Evolutionary conservation across 1,140 invertebrate species (phyloP), one percentile per base, ranked within the genome.

Genomic region (Trigoniulus corallinus): DNA sequence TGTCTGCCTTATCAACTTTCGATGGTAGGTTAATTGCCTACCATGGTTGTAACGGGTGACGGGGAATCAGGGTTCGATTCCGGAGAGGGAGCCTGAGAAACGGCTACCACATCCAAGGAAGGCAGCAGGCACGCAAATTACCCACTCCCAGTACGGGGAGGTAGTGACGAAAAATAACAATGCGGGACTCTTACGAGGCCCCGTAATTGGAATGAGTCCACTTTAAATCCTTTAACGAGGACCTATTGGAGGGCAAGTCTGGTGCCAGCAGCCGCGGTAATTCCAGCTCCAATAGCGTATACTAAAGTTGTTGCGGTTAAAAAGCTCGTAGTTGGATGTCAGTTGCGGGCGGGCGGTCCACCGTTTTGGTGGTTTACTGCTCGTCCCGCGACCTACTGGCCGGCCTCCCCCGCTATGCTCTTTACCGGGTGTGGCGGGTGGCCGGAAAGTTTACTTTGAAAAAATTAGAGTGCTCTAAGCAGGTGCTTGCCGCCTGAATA

Each of bases 31-130:
- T 77, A 74, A 73, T 53, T 51, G 67, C 58, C 64, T 64, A 67
- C 64, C 67, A 62, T 66, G 69, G 68, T 70, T 48, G 52, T 68
- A 58, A 70, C 69, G 66, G 66, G 68, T 70, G 66, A 68, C 67
- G 64, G 66, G 63, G 68, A 69, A 71, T 70, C 53, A 70, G 69
- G 67, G 64, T 69, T 61, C 51, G 57, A 58, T 51, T 78, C 73
- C 77, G 74, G 76, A 68, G 78, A 82, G 78, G 79, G 79, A 81
- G 79, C 79, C 79, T 82, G 79, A 83, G 80, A 84, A 84, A 85
- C 77, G 79, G 81, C 82, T 84, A 84, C 79, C 80, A 85, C 81
- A 81, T 84, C 81, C 75, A 85, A 82, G 81, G 81, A 84, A 82
- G 79, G 81, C 81, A 84, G 81, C 80, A 84, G 79, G 80, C 79